phyloP scores from a whole-genome alignment of 1,140 invertebrate genomes.

The Acromyrmex charruanus region DNA sequence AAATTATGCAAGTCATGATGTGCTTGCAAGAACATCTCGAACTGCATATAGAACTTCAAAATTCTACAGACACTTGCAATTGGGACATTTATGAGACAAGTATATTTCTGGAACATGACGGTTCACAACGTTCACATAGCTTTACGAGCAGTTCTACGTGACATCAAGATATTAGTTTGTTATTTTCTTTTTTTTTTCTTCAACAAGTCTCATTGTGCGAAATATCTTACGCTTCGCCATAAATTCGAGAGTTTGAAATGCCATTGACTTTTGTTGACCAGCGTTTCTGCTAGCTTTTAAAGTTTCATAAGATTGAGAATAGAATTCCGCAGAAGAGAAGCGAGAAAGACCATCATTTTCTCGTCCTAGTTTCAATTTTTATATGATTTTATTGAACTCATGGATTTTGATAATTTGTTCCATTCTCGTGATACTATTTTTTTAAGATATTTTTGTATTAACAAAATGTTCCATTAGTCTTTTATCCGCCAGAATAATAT shows the following conservation, averaged over 20 bases:
- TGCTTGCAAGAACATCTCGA: neutral
- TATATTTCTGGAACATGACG: neutral
- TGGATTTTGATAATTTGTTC: slow-evolving; percentile 1
- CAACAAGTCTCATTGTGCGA: neutral
- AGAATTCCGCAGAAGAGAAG: slow-evolving; percentile 1
- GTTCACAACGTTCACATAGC: neutral
- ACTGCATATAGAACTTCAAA: neutral
- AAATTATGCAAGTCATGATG: neutral
- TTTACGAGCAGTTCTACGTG: slow-evolving; percentile 50
- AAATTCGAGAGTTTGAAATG: slow-evolving; percentile 30
- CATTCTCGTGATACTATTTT: neutral
- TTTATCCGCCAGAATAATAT: neutral
- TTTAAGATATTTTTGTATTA: neutral
- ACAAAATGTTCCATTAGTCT: neutral
- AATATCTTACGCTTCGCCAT: slow-evolving; percentile 13
- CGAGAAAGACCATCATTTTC: neutral
- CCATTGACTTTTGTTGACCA: slow-evolving; percentile 37
- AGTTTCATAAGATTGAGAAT: slow-evolving; percentile 25
- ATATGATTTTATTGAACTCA: neutral
- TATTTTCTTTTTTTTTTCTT: slow-evolving; percentile 2
- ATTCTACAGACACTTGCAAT: neutral
- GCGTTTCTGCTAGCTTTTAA: neutral
- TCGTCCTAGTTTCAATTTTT: slow-evolving; percentile 23
- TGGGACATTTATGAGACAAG: neutral
- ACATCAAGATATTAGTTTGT: slow-evolving; percentile 28